Percentiles rank a stretch among this genome's conserved stretches.
Evolutionary conservation across 2,888 invertebrate genomes (phyloP).

Genomic region (Cotesia congregata): DNA sequence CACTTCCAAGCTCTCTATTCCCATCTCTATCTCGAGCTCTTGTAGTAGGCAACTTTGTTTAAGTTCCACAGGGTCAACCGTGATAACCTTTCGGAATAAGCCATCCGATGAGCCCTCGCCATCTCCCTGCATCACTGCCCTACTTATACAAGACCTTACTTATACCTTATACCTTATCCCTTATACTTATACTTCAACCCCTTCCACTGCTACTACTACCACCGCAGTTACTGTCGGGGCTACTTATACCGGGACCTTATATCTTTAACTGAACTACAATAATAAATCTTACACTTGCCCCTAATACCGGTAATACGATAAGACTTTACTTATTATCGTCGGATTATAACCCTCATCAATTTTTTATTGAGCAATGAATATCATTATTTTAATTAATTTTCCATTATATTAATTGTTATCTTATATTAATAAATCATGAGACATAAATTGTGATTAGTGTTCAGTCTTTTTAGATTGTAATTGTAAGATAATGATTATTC

Average conservation of each 20-base stretch:
- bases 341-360: neutral
- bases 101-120: slow-evolving; percentile 36
- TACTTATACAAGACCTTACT: neutral
- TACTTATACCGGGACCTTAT: neutral
- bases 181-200: slow-evolving; percentile 20
- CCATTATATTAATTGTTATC: neutral
- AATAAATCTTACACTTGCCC: neutral
- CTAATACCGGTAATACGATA: slow-evolving; percentile 52
- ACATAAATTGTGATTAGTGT: too few relatives aligned
- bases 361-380: neutral
- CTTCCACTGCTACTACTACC: neutral
- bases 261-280: slow-evolving; percentile 11
- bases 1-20: slow-evolving; percentile 13
- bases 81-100: slow-evolving; percentile 59
- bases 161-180: slow-evolving; percentile 26
- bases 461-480: too few relatives aligned
- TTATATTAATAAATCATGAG: neutral
- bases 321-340: slow-evolving; percentile 44
- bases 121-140: neutral
- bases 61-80: slow-evolving; percentile 55
- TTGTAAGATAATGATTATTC: too few relatives aligned
- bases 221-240: neutral
- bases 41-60: slow-evolving; percentile 55
- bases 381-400: slow-evolving; percentile 1
- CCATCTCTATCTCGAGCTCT: slow-evolving; percentile 33